A percentile compares a stretch with the other conserved stretches of the same genome.
Evolutionary conservation across 2,888 invertebrate species (phyloP).

Genomic region (Cryptosula pallasiana): DNA sequence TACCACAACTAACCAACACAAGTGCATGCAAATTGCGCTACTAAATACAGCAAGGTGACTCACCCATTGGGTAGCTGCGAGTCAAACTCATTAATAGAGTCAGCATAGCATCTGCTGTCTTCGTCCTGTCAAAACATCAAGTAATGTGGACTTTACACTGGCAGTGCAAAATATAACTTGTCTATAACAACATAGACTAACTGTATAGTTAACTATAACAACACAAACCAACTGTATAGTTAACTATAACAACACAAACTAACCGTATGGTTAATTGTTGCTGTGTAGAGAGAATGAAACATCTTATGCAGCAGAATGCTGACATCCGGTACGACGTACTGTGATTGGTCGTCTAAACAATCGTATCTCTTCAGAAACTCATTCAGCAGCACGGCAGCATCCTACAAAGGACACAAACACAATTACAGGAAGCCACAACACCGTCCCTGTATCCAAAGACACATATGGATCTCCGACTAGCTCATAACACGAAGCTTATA

Average conservation of each 20-base stretch:
- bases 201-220: not conserved
- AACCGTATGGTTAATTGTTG: constrained; percentile 84
- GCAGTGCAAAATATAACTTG: no score
- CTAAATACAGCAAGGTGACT: no score
- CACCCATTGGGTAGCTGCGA: constrained; percentile 55
- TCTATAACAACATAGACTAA: no score
- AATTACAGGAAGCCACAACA: no score
- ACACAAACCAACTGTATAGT: not conserved
- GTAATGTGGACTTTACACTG: no score
- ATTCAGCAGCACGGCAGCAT: constrained; percentile 85
- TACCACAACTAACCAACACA: no score
- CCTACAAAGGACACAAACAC: constrained; percentile 55
- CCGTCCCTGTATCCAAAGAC: no score
- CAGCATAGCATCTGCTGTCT: constrained; percentile 91
- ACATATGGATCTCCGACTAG: no score
- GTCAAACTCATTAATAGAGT: constrained; percentile 87
- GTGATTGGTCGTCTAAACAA: constrained; percentile 63
- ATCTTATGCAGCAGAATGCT: constrained; percentile 83
- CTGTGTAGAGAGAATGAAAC: constrained; percentile 81
- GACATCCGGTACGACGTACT: constrained; percentile 77
- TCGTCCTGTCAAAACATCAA: constrained; percentile 62
- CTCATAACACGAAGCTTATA: no score
- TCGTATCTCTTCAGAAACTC: constrained; percentile 84
- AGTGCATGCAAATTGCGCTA: no score
- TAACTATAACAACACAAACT: constrained; percentile 11